Conservation (phyloP, 2,888 invertebrate species). For the Phaonia tiefii region DNA sequence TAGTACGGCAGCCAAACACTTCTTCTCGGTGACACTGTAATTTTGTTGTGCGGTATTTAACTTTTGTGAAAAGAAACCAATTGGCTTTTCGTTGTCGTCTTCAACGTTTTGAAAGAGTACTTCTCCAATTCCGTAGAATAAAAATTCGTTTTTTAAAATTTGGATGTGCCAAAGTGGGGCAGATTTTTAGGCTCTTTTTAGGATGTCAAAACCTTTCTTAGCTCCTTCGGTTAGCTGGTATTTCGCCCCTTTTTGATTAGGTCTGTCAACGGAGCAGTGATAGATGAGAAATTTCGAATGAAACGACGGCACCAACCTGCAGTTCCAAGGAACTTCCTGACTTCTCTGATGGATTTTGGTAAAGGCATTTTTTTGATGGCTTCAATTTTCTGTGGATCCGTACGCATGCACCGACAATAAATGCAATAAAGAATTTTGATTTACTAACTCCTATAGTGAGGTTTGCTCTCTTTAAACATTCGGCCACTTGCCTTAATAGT, state of each 20-base stretch:
- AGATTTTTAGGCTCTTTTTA: background rate
- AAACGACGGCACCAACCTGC: constrained; percentile 46
- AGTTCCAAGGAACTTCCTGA: constrained; percentile 34
- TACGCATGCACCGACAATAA: background rate
- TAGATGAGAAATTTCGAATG: constrained; percentile 33
- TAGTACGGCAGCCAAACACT: constrained; percentile 60
- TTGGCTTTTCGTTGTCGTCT: background rate
- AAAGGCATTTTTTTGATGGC: constrained; percentile 11
- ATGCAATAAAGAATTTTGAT: background rate
- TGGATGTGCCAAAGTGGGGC: constrained; percentile 58
- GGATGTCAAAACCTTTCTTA: background rate
- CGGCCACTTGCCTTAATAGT: background rate
- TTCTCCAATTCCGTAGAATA: constrained; percentile 56
- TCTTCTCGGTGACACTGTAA: constrained; percentile 60
- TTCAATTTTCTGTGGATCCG: constrained; percentile 33
- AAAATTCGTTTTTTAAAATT: constrained; percentile 59
- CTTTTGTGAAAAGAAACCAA: constrained; percentile 47
- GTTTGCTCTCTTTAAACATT: constrained; percentile 9
- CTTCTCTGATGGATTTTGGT: constrained; percentile 10
- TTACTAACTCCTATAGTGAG: background rate
- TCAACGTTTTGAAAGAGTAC: constrained; percentile 55
- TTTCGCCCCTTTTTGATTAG: constrained; percentile 5
- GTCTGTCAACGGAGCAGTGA: constrained; percentile 47
- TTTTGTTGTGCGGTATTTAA: constrained; percentile 33
- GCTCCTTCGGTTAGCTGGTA: background rate